These are phyloP conservation scores for Scaptomyza parva DNA, from an alignment of 2,888 invertebrate species.

Conservation along the genomic window DNA sequence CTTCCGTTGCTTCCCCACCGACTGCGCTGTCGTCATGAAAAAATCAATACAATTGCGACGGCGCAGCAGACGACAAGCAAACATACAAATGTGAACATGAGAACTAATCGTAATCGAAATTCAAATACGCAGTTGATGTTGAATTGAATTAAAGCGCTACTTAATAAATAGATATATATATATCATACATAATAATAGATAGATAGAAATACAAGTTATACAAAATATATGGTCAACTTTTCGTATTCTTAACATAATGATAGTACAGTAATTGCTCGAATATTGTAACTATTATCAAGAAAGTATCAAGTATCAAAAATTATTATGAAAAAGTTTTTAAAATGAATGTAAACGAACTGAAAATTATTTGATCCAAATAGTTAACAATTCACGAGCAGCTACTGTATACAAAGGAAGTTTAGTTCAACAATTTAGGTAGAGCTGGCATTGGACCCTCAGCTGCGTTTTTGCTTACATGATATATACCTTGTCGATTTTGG, in stretches of 20 bases:
- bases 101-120: slow-evolving; percentile 66
- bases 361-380: neutral
- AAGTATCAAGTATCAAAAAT: no score
- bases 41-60: slow-evolving; percentile 72
- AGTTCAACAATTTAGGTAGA: slow-evolving; percentile 28
- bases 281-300: neutral
- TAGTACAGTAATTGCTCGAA: slow-evolving; percentile 12
- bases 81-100: slow-evolving; percentile 22
- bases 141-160: slow-evolving; percentile 25
- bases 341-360: neutral
- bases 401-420: slow-evolving; percentile 6
- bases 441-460: slow-evolving; percentile 9
- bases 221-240: slow-evolving; percentile 48
- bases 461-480: slow-evolving; percentile 90
- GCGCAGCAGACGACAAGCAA: slow-evolving; percentile 51
- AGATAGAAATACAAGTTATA: slow-evolving; percentile 52
- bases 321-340: neutral
- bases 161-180: slow-evolving; percentile 40
- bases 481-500: slow-evolving; percentile 97
- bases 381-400: neutral
- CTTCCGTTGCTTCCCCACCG: slow-evolving; percentile 18
- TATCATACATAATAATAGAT: slow-evolving; percentile 22
- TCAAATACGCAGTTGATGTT: slow-evolving; percentile 59
- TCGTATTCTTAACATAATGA: slow-evolving; percentile 45
- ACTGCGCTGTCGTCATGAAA: slow-evolving; percentile 35